phyloP scores from a whole-genome alignment of 2,113 vertebrate genomes.

The Sula dactylatra region DNA sequence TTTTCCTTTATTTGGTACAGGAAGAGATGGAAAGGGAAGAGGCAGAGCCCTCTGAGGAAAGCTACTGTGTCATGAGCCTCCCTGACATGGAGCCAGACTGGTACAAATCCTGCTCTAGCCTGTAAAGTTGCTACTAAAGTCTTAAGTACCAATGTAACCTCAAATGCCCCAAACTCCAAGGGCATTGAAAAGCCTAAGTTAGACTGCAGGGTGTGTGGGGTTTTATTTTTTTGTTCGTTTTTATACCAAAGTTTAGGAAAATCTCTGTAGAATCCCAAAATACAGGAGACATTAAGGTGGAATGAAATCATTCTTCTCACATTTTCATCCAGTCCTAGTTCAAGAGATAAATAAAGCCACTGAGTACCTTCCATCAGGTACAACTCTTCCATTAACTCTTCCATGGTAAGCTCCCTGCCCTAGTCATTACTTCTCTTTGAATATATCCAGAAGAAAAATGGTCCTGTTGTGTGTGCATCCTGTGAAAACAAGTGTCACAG shows the following conservation, averaged over 20 bases:
- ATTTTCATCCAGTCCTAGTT: neutral
- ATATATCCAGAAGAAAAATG: neutral
- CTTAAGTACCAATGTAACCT: neutral
- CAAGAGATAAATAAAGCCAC: neutral
- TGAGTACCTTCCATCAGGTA: neutral
- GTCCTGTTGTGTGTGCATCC: neutral
- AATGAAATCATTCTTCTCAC: neutral
- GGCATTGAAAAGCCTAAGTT: neutral
- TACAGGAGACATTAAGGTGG: neutral
- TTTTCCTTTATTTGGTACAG: neutral
- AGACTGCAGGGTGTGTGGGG: rapidly evolving
- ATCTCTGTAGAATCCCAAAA: neutral
- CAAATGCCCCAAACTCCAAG: neutral
- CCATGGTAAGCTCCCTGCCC: neutral
- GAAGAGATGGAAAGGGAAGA: neutral
- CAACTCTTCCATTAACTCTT: neutral
- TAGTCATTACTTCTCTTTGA: neutral
- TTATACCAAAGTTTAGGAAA: neutral
- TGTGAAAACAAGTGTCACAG: neutral
- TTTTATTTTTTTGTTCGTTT: neutral
- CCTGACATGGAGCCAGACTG: neutral
- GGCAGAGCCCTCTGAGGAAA: neutral
- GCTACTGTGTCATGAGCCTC: neutral
- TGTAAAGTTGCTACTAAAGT: neutral
- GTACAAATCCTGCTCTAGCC: neutral